Evolutionary conservation across 2,888 invertebrate genomes (phyloP), one percentile per base, ranked within the genome.

Genomic region (Agriopis marginaria): DNA sequence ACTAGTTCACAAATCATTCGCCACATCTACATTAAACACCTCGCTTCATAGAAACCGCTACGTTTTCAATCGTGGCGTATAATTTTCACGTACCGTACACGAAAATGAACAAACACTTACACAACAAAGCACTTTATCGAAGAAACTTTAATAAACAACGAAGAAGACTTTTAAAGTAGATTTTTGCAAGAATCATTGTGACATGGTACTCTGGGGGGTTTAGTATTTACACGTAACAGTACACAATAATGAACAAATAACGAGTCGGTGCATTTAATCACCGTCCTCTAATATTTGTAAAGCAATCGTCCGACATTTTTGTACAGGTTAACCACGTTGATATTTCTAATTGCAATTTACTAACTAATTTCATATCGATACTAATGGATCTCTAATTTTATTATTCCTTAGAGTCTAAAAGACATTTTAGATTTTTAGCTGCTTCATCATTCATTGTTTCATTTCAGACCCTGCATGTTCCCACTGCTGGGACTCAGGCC

Each of bases 231-330:
- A 63, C 42, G 49, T 70, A 70, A 66, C 69, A 62, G 70, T 70
- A 70, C 66, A 66, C 74, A 76, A 75, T 79, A 77, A 75, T 79
- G 77, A 77, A 82, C 80, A 79, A 83, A 85, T 83, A 84, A 82
- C 82, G 75, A 80, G 74, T 75, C 66, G 77, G 77, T 76, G 75
- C 77, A 78, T 83, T 86, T 84, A 83, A 86, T 86, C 81, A 84
- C 76, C 74, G 71, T 77, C 83, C 77, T 84, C 86, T 81, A 90
- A 90, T 90, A 86, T 90, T 91, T 89, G 89, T 88, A 82, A 86
- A 86, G 85, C 83, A 83, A 87, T 85, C 86, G 82, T 71, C 72
- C 72, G 76, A 78, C 77, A 79, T 81, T 80, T 77, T 77, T 78
- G 78, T 78, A 79, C 71, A 75, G 73, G 17, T 54, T 59, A 11